A percentile compares a stretch with the other conserved stretches of the same genome.
These are phyloP conservation scores for Zonotrichia leucophrys DNA, from an alignment of 2,113 vertebrate genomes.

Conservation along the genomic window DNA sequence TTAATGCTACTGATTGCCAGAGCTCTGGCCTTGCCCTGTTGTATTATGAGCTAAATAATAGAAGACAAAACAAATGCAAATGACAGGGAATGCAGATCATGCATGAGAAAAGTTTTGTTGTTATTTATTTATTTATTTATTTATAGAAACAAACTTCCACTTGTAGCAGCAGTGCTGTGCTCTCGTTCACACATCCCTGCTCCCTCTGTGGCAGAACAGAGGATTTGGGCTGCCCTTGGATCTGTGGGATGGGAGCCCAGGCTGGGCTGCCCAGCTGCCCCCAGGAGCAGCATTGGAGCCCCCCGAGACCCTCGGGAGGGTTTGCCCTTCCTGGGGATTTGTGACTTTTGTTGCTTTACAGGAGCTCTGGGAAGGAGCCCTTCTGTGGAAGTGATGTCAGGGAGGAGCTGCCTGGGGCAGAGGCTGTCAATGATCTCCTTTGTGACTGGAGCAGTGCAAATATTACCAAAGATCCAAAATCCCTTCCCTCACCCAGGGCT, in stretches of 20 bases:
- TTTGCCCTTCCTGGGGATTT: constrained; percentile 47
- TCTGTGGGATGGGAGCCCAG: neutral
- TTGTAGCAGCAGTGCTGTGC: accelerated
- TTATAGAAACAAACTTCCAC: neutral
- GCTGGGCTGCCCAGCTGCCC: constrained; percentile 18
- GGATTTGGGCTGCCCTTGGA: neutral
- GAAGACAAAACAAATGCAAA: neutral
- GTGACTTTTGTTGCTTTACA: constrained; percentile 65
- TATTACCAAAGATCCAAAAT: neutral
- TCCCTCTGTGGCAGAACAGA: accelerated
- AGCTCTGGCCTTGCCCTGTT: neutral
- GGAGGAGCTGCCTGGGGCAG: constrained; percentile 42
- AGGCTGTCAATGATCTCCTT: constrained; percentile 37
- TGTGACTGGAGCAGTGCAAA: neutral
- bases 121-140: neutral
- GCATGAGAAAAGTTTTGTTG: neutral
- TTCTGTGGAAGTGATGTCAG: constrained; percentile 41
- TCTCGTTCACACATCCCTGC: accelerated
- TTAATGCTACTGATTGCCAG: neutral
- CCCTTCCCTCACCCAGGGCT: neutral
- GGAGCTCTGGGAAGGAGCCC: constrained; percentile 43
- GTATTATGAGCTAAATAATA: neutral
- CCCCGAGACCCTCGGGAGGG: neutral
- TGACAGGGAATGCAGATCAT: neutral
- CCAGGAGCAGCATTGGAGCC: constrained; percentile 4